These are phyloP conservation scores for Macrotis lagotis DNA, from an alignment of 2,113 vertebrate species.

Conservation along the genomic window DNA sequence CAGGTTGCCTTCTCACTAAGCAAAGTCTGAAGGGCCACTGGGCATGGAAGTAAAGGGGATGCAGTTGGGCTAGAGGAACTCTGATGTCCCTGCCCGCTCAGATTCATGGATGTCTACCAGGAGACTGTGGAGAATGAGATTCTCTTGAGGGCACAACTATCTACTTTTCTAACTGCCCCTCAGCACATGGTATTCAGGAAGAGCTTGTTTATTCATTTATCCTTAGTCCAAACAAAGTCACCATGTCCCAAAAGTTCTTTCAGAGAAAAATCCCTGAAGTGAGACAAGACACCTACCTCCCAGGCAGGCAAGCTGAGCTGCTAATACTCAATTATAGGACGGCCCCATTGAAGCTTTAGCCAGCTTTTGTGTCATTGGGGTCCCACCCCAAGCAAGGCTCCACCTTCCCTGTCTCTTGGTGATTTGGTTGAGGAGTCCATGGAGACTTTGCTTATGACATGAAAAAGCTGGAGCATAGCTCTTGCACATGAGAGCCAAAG, in stretches of 20 bases:
- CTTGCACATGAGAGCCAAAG: not conserved
- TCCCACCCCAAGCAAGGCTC: constrained; percentile 22
- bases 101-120: not conserved
- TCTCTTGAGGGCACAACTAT: not conserved
- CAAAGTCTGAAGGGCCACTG: not conserved
- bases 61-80: not conserved
- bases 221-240: not conserved
- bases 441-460: not conserved
- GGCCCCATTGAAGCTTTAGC: not conserved
- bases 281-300: not conserved
- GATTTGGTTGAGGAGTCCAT: not conserved
- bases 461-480: constrained; percentile 11
- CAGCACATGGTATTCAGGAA: not conserved
- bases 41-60: not conserved
- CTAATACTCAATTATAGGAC: not conserved
- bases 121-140: not conserved
- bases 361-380: not conserved
- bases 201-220: not conserved
- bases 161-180: not conserved
- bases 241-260: not conserved
- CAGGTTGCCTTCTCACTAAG: not conserved
- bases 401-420: constrained; percentile 5
- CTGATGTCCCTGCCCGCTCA: not conserved
- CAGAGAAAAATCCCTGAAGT: not conserved
- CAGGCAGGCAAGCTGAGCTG: not conserved